A percentile compares a stretch with the other conserved stretches of the same genome.
Conservation (phyloP, 2,113 vertebrate species). For the Petaurus breviceps region DNA sequence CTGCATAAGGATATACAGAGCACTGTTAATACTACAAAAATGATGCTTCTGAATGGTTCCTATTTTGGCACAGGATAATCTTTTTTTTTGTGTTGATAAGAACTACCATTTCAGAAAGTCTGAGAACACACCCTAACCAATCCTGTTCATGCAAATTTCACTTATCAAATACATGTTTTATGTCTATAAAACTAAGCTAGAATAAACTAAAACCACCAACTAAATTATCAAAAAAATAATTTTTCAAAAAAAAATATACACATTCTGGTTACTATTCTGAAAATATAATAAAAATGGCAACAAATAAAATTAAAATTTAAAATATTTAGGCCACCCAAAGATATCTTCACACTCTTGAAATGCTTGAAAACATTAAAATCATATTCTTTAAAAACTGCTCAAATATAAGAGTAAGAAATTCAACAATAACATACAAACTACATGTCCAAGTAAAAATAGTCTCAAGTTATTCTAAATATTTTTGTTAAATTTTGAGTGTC, state of each 20-base stretch:
- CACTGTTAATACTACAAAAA: neutral
- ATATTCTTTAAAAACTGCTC: constrained; percentile 41
- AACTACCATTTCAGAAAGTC: neutral
- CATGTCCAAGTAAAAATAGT: neutral
- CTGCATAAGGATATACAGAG: neutral
- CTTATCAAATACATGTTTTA: constrained; percentile 31
- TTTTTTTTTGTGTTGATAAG: neutral
- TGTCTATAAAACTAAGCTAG: constrained; percentile 37
- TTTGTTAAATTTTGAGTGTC: neutral
- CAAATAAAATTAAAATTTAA: constrained; percentile 29
- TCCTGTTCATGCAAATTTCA: constrained; percentile 39
- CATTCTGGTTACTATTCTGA: constrained; percentile 14
- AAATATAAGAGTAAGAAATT: constrained; percentile 5
- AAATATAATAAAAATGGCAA: constrained; percentile 48
- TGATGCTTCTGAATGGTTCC: neutral
- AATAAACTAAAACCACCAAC: neutral
- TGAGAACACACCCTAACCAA: neutral
- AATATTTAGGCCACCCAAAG: constrained; percentile 79
- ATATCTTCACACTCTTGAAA: constrained; percentile 85
- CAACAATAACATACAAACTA: neutral
- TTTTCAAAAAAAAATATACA: constrained; percentile 28
- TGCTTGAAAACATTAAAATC: constrained; percentile 35
- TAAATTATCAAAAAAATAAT: neutral
- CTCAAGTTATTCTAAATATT: neutral
- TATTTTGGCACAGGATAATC: neutral